A percentile compares a stretch with the other conserved stretches of the same genome.
Conservation (phyloP, 2,797 vertebrate genomes). For the Margarornis squamiger region DNA sequence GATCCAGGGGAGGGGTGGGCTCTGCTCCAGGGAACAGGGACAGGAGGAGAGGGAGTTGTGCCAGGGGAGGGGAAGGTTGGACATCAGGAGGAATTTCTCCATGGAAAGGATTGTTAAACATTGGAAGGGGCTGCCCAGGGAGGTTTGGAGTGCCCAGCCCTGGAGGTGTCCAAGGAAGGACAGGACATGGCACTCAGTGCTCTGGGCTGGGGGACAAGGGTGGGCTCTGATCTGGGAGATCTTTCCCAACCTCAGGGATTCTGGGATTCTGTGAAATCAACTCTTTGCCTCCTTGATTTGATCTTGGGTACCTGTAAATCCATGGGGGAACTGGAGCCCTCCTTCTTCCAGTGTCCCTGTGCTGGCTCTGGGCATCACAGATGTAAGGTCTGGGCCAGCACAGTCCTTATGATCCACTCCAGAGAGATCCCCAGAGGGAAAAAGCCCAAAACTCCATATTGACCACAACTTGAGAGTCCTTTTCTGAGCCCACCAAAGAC, state of each 20-base stretch:
- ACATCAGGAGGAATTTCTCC: neutral
- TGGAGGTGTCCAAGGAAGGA: neutral
- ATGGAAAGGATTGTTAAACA: fast-evolving
- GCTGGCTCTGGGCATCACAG: neutral
- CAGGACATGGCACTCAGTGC: neutral
- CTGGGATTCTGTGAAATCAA: neutral
- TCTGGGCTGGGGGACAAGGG: neutral
- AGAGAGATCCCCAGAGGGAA: neutral
- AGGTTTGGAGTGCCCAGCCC: neutral
- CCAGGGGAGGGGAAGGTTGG: neutral
- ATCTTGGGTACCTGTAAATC: neutral
- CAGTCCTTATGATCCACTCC: neutral
- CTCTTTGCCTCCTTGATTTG: fast-evolving
- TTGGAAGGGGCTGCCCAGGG: neutral
- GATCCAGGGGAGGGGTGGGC: neutral
- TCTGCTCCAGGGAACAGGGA: neutral
- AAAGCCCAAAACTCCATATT: neutral
- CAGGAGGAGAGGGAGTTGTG: neutral
- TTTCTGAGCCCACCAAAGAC: fast-evolving
- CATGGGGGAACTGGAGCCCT: neutral
- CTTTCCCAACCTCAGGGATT: neutral
- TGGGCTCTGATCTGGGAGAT: neutral
- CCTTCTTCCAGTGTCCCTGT: neutral
- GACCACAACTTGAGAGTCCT: fast-evolving
- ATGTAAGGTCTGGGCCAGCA: neutral